A percentile compares a stretch with the other conserved stretches of the same genome.
These are phyloP conservation scores for Drosophila mettleri DNA, from an alignment of 2,888 invertebrate species.

Conservation along the genomic window DNA sequence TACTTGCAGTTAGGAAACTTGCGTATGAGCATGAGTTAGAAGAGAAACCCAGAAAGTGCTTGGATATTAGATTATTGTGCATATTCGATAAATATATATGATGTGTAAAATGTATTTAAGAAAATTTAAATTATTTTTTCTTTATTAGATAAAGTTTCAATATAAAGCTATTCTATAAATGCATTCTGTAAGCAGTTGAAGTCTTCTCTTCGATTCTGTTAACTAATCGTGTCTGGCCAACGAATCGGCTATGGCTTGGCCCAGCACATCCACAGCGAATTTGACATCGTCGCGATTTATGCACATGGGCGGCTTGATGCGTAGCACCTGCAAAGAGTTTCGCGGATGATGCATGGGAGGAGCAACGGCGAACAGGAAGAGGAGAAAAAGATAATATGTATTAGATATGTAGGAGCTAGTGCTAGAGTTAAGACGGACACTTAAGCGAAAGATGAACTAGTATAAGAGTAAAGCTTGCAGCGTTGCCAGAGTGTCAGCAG, in stretches of 20 bases:
- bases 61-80: slow-evolving; percentile 30
- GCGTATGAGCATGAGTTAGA: slow-evolving; percentile 59
- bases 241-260: slow-evolving; percentile 86
- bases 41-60: slow-evolving; percentile 23
- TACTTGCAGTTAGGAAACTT: slow-evolving; percentile 53
- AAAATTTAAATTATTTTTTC: neutral
- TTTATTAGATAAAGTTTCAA: slow-evolving; percentile 34
- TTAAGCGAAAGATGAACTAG: neutral
- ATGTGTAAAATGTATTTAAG: neutral
- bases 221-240: slow-evolving; percentile 53
- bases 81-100: slow-evolving; percentile 3
- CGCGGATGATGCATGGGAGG: slow-evolving; percentile 16
- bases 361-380: slow-evolving; percentile 12
- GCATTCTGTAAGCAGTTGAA: slow-evolving; percentile 16
- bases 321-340: slow-evolving; percentile 88
- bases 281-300: slow-evolving; percentile 94
- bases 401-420: neutral
- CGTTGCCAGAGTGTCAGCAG: slow-evolving; percentile 49
- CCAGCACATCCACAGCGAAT: slow-evolving; percentile 89
- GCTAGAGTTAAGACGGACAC: neutral
- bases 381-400: slow-evolving; percentile 1
- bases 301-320: slow-evolving; percentile 99
- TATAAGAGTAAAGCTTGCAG: neutral
- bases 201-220: slow-evolving; percentile 5
- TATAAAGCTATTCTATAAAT: slow-evolving; percentile 36